Base-by-base conservation (phyloP, 2,888 invertebrate genomes). In the Cantharis rufa region DNA sequence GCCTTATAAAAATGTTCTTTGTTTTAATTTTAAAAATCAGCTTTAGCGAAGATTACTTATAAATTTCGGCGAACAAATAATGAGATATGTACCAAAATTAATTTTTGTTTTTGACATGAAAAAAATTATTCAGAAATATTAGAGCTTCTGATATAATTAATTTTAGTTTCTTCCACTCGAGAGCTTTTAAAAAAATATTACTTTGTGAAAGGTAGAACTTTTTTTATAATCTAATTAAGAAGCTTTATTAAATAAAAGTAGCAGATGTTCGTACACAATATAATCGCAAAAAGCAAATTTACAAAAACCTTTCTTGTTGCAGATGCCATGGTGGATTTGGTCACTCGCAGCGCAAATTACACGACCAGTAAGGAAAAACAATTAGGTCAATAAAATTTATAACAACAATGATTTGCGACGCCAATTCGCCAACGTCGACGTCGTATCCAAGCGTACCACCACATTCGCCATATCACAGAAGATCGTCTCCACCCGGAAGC, bases 401-500 rank as follows among this genome's bases (percentile, higher is more conserved):
- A 66, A 69, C 61, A 71, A 76, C 70, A 68, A 81, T 81, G 81
- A 78, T 81, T 69, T 80, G 81, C 64, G 81, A 81, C 62, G 71
- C 79, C 48, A 77, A 76, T 24, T 81, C 83, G 61, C 83, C 85
- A 10, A 83, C 84, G 11, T 81, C 85, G 9, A 84, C 86, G 10
- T 77, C 84, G 16, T 87, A 86, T 79, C 84, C 87, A n/a, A 84
- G 85, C 63, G 86, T 85, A 75, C 85, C 85, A 15, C 85, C 82
- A 9, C 84, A 83, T 75, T 83, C 83, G 15, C 85, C 86, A 5
- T 87, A 86, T 80, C 80, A 86, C 28, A 83, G 86, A 9, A 80
- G 87, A 21, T 75, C 84, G 10, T 87, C 87, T 4, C 88, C 88
- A 11, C 87, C 87, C 21, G 87, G 88, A 10, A 88, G 88, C 76